Conservation (phyloP, 2,888 invertebrate species). For the Ophion ventricosus region DNA sequence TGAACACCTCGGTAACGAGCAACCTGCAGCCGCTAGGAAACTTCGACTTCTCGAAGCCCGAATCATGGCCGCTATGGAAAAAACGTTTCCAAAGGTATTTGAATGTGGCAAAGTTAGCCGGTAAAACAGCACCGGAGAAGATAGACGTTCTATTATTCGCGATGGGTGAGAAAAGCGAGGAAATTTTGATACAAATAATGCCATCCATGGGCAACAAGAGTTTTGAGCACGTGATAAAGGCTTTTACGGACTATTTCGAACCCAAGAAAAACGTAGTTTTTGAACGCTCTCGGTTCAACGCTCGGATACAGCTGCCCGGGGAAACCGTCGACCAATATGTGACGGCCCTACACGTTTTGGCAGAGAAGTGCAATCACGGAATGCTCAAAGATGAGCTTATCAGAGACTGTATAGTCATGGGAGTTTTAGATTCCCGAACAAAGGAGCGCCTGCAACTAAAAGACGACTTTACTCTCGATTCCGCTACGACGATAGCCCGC, state of each 20-base stretch:
- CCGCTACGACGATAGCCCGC: conserved; percentile 47
- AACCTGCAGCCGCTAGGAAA: conserved; percentile 28
- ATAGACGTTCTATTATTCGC: conserved; percentile 26
- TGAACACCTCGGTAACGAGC: conserved; percentile 8
- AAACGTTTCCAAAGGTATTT: conserved; percentile 42
- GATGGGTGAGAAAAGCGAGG: conserved; percentile 40
- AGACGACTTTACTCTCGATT: conserved; percentile 31
- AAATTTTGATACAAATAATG: conserved; percentile 37
- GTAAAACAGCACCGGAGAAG: conserved; percentile 27
- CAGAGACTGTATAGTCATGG: conserved; percentile 51
- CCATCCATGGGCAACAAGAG: conserved; percentile 4
- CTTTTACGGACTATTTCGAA: conserved; percentile 40
- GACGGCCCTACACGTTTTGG: conserved; percentile 48
- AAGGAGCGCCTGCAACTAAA: conserved; percentile 37
- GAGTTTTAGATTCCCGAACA: conserved; percentile 30
- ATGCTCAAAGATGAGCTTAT: conserved; percentile 60
- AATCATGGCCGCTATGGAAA: conserved; percentile 29
- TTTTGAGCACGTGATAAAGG: conserved; percentile 26
- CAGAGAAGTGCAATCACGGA: conserved; percentile 9
- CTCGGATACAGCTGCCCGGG: conserved; percentile 36
- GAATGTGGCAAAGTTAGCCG: conserved; percentile 29
- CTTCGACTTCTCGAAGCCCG: conserved; percentile 43
- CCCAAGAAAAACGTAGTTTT: conserved; percentile 23
- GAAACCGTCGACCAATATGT: conserved; percentile 50
- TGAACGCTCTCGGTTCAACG: not conserved